Evolutionary conservation across 2,113 vertebrate genomes (phyloP).

Genomic region (Phocoena sinus): DNA sequence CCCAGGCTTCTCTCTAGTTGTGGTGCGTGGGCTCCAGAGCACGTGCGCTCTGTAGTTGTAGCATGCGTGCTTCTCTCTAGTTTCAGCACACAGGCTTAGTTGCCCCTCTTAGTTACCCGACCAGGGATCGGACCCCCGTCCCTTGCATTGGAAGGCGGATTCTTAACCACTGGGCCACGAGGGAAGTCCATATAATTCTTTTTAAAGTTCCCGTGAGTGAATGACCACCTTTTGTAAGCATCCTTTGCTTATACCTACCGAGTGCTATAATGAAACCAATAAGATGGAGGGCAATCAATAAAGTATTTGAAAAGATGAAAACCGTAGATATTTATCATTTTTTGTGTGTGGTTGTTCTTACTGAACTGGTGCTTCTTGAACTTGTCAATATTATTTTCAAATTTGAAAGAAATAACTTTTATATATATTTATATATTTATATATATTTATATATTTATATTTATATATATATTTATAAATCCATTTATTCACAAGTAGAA

Average conservation of each 20-base stretch:
- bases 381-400: neutral
- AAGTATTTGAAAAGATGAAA: neutral
- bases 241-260: neutral
- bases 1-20: no score
- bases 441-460: no score
- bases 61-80: no score
- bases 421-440: no score
- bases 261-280: neutral
- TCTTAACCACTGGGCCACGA: no score
- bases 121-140: no score
- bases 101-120: no score
- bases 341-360: neutral
- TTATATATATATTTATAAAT: neutral
- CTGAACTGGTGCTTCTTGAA: neutral
- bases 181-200: no score
- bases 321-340: neutral
- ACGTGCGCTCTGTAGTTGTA: no score
- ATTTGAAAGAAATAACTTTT: neutral
- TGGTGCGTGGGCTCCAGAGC: no score
- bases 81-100: no score
- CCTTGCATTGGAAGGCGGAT: no score
- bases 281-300: neutral
- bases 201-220: neutral
- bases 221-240: neutral
- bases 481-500: neutral